phyloP scores from a whole-genome alignment of 2,113 vertebrate genomes.

The Lonchura striata region DNA sequence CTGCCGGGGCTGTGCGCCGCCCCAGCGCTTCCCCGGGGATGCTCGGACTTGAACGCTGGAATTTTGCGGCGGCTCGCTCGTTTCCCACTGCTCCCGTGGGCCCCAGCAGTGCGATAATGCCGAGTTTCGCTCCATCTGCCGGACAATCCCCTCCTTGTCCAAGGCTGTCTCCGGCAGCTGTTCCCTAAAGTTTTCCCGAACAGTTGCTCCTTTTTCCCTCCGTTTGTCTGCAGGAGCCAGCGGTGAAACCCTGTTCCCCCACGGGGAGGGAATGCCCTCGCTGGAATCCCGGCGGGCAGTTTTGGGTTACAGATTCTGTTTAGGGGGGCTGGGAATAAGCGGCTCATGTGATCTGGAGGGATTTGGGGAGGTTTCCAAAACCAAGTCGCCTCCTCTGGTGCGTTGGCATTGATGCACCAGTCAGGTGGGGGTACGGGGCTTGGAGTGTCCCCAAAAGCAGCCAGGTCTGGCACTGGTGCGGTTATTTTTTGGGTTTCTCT shows the following conservation, averaged over 20 bases:
- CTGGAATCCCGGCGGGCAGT: background rate
- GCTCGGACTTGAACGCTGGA: accelerated
- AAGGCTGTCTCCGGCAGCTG: background rate
- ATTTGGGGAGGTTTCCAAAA: background rate
- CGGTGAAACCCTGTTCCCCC: background rate
- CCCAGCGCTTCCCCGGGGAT: background rate
- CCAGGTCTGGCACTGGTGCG: accelerated
- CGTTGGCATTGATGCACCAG: background rate
- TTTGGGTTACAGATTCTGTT: background rate
- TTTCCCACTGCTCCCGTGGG: background rate
- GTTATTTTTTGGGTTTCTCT: background rate
- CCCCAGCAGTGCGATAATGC: accelerated
- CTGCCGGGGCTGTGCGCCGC: background rate
- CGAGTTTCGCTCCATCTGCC: background rate
- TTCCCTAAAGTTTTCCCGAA: background rate
- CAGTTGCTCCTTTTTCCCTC: background rate
- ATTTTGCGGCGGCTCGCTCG: accelerated
- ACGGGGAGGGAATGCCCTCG: background rate
- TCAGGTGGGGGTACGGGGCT: background rate
- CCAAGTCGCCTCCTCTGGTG: accelerated
- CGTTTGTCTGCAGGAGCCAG: background rate
- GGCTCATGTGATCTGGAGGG: background rate
- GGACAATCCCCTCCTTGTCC: background rate
- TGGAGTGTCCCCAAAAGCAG: background rate
- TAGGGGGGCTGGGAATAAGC: background rate